Conservation (phyloP, 2,797 vertebrate genomes). For the Orestias chungarensis region DNA sequence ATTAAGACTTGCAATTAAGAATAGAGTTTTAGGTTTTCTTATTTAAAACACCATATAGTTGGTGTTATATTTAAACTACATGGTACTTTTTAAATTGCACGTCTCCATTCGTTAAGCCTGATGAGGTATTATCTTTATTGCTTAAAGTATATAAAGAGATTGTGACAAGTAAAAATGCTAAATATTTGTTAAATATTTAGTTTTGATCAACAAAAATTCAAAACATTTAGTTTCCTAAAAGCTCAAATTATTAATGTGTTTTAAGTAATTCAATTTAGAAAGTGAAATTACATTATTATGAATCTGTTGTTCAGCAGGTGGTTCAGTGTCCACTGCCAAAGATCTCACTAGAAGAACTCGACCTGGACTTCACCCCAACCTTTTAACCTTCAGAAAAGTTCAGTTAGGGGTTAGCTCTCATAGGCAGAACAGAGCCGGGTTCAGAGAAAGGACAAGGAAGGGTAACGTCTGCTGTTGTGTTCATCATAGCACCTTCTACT, state of each 20-base stretch:
- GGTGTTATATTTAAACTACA: too few species aligned
- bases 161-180: background rate
- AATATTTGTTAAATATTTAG: background rate
- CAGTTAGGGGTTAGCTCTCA: slow-evolving; percentile 48
- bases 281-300: background rate
- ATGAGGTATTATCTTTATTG: background rate
- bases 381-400: slow-evolving; percentile 57
- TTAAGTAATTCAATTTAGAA: background rate
- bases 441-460: slow-evolving; percentile 50
- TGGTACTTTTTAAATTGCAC: background rate
- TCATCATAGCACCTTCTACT: slow-evolving; percentile 2
- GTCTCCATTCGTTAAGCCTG: background rate
- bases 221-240: background rate
- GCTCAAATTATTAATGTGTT: background rate
- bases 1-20: too few species aligned
- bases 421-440: slow-evolving; percentile 23
- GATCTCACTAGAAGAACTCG: slow-evolving; percentile 9
- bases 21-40: too few species aligned
- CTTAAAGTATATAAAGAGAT: background rate
- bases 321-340: background rate
- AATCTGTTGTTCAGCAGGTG: slow-evolving; percentile 31
- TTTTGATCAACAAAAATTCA: background rate
- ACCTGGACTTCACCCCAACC: slow-evolving; percentile 72
- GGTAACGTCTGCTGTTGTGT: slow-evolving; percentile 20
- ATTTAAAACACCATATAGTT: too few species aligned